Conservation (phyloP, 2,888 invertebrate species). For the Andrena bicolor region DNA sequence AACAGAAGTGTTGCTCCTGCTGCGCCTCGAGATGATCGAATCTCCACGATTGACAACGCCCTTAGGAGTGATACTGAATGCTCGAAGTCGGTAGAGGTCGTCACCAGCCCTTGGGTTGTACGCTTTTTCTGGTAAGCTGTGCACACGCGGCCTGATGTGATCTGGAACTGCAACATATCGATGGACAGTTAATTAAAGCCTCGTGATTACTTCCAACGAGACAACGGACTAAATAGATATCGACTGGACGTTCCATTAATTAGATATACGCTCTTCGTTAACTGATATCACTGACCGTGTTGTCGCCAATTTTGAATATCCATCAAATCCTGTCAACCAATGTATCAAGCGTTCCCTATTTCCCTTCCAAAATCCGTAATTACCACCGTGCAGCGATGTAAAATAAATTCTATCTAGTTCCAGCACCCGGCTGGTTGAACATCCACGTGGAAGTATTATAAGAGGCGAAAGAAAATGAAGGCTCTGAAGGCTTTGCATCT, state of each 20-base stretch:
- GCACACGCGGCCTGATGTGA: constrained; percentile 93
- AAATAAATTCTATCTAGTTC: background rate
- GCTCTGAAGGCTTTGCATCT: background rate
- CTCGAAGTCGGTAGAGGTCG: constrained; percentile 93
- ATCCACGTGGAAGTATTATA: background rate
- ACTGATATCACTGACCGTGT: background rate
- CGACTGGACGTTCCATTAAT: constrained; percentile 28
- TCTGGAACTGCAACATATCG: constrained; percentile 89
- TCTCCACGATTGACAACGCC: constrained; percentile 96
- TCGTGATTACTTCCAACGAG: constrained; percentile 9
- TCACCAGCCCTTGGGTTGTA: constrained; percentile 94
- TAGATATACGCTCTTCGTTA: constrained; percentile 8
- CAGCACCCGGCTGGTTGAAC: background rate
- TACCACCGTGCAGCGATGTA: background rate
- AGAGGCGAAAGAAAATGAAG: background rate
- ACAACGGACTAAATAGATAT: constrained; percentile 13
- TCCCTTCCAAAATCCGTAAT: no score
- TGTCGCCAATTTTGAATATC: background rate
- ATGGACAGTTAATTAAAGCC: constrained; percentile 55
- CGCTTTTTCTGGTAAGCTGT: constrained; percentile 94
- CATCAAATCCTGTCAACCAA: background rate
- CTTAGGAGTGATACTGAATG: constrained; percentile 95
- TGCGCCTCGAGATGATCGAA: constrained; percentile 93
- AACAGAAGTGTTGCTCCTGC: constrained; percentile 95
- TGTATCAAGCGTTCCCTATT: no score